These are phyloP conservation scores for Amphipoea lucens DNA, from an alignment of 2,888 invertebrate species.

Conservation along the genomic window DNA sequence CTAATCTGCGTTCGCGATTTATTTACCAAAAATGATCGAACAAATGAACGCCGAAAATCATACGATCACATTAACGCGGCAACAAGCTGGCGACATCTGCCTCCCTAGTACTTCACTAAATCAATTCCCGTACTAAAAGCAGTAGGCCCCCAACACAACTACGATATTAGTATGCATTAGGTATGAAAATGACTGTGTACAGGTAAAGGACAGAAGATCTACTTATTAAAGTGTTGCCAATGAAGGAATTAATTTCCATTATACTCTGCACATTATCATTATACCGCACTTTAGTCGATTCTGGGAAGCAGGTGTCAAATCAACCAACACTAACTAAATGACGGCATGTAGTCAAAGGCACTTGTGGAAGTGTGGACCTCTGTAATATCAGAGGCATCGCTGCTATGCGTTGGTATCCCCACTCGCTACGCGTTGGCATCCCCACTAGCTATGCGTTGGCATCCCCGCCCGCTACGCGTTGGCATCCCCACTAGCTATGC, in stretches of 20 bases:
- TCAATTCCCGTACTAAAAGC: constrained; percentile 61
- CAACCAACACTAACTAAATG: background rate
- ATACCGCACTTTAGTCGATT: background rate
- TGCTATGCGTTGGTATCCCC: too few relatives aligned
- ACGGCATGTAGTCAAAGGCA: background rate
- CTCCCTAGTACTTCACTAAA: constrained; percentile 56
- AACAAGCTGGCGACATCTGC: constrained; percentile 50
- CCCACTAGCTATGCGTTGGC: too few relatives aligned
- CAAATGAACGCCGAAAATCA: constrained; percentile 29
- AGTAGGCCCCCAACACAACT: constrained; percentile 51
- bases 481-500: too few relatives aligned
- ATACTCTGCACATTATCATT: background rate
- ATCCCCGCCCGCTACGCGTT: too few relatives aligned
- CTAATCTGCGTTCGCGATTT: too few relatives aligned
- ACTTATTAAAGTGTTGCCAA: background rate
- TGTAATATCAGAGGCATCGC: background rate
- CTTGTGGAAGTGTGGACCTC: background rate
- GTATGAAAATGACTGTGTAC: constrained; percentile 30
- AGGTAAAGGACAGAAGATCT: constrained; percentile 28
- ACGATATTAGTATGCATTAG: constrained; percentile 63
- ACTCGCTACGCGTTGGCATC: too few relatives aligned
- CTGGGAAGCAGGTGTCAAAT: background rate
- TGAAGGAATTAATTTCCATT: background rate
- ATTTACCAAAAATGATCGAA: background rate
- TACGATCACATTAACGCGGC: constrained; percentile 27